Conservation (phyloP, 1,140 invertebrate species). For the Drosophila kanapiae region DNA sequence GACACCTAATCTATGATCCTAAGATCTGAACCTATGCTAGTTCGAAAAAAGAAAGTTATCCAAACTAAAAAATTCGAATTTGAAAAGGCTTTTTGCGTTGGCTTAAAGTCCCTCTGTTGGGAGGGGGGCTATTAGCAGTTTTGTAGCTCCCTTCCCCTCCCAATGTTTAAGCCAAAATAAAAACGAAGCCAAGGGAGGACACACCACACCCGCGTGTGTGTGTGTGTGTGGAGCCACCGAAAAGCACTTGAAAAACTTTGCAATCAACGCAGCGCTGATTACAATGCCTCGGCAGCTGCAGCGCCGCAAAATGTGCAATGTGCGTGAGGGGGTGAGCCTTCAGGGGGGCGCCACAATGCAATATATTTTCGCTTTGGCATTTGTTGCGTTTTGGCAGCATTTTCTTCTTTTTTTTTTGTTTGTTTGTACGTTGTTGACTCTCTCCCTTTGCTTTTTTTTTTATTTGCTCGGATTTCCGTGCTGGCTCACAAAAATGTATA, state of each 20-base stretch:
- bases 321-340: slow-evolving; percentile 49
- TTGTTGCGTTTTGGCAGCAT: slow-evolving; percentile 68
- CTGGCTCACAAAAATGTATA: slow-evolving; percentile 41
- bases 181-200: slow-evolving; percentile 9
- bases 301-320: slow-evolving; percentile 72
- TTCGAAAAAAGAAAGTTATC: background rate
- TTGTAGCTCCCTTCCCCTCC: slow-evolving; percentile 11
- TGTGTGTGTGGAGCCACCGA: slow-evolving; percentile 19
- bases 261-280: slow-evolving; percentile 78
- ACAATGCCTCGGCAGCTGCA: slow-evolving; percentile 63
- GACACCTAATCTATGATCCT: too few relatives aligned
- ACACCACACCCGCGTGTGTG: background rate
- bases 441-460: slow-evolving; percentile 21
- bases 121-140: slow-evolving; percentile 34
- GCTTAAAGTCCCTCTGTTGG: slow-evolving; percentile 18
- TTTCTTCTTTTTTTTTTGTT: slow-evolving; percentile 48
- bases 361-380: slow-evolving; percentile 76
- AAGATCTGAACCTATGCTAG: too few relatives aligned
- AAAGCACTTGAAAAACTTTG: slow-evolving; percentile 79
- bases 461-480: slow-evolving; percentile 58
- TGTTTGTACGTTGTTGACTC: slow-evolving; percentile 29
- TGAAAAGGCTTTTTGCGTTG: slow-evolving; percentile 2
- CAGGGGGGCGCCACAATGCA: slow-evolving; percentile 42
- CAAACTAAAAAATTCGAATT: background rate
- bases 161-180: slow-evolving; percentile 47